A percentile compares a stretch with the other conserved stretches of the same genome.
These are phyloP conservation scores for Nemapogon koenigi DNA, from an alignment of 2,888 invertebrate genomes.

Conservation along the genomic window DNA sequence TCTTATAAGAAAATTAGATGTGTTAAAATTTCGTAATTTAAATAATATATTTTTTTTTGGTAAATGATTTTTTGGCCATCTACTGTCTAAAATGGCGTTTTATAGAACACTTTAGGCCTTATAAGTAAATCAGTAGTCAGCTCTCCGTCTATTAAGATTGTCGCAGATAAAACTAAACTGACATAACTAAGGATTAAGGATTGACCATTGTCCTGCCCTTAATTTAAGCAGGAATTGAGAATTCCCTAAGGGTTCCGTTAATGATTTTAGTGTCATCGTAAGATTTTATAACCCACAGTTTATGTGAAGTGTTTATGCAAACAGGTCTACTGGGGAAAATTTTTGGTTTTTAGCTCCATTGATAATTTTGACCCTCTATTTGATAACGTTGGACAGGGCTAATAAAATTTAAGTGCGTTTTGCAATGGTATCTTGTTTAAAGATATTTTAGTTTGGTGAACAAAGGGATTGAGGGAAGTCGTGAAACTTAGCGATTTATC, in stretches of 20 bases:
- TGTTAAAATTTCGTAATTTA: too few relatives aligned
- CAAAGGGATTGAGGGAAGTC: background rate
- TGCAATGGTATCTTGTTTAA: too few relatives aligned
- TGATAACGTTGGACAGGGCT: too few relatives aligned
- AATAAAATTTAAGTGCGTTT: too few relatives aligned
- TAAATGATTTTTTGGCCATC: too few relatives aligned
- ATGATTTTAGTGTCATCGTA: constrained; percentile 53
- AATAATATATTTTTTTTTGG: too few relatives aligned
- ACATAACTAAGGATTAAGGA: constrained; percentile 64
- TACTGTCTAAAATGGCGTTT: too few relatives aligned
- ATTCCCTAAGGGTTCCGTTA: constrained; percentile 31
- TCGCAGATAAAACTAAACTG: constrained; percentile 48
- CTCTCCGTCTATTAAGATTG: too few relatives aligned
- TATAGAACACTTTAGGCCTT: too few relatives aligned
- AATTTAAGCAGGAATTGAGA: constrained; percentile 48
- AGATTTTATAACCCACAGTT: constrained; percentile 64
- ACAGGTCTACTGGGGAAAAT: constrained; percentile 51
- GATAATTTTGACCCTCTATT: constrained; percentile 53
- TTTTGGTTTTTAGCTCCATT: constrained; percentile 53
- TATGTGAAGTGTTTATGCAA: constrained; percentile 53
- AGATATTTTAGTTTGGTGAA: too few relatives aligned
- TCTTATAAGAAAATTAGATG: too few relatives aligned
- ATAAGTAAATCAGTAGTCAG: too few relatives aligned
- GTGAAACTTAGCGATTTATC: background rate
- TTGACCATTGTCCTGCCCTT: constrained; percentile 63